A percentile compares a stretch with the other conserved stretches of the same genome.
phyloP scores from a whole-genome alignment of 2,888 invertebrate species.

The Bombylius discolor region DNA sequence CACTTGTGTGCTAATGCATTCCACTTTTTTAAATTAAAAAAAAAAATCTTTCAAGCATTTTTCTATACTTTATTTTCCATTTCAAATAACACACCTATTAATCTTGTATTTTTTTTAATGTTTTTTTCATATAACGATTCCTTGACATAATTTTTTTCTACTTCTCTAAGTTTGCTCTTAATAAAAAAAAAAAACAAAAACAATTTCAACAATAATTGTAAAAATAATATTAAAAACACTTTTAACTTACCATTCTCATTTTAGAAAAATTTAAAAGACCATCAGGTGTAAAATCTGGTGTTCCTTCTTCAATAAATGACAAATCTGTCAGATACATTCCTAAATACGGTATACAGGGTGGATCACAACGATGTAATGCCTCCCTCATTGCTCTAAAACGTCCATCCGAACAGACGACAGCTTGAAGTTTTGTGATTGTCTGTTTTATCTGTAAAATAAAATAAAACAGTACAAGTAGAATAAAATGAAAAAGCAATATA shows the following conservation, averaged over 20 bases:
- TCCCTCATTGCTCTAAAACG: slow-evolving; percentile 76
- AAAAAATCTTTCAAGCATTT: too few relatives aligned
- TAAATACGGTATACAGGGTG: slow-evolving; percentile 73
- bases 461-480: not conserved
- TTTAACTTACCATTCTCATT: slow-evolving; percentile 70
- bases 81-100: too few relatives aligned
- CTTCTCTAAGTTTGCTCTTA: too few relatives aligned
- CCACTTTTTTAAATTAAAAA: too few relatives aligned
- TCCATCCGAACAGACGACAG: slow-evolving; percentile 77
- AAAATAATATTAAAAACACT: not conserved
- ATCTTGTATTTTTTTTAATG: too few relatives aligned
- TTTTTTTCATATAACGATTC: too few relatives aligned
- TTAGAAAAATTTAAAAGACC: slow-evolving; percentile 84
- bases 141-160: too few relatives aligned
- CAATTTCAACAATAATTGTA: not conserved
- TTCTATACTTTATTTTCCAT: too few relatives aligned
- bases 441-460: slow-evolving; percentile 57
- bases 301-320: slow-evolving; percentile 87
- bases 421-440: slow-evolving; percentile 75
- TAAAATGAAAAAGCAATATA: too few relatives aligned
- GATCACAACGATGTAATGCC: slow-evolving; percentile 78
- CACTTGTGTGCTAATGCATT: too few relatives aligned
- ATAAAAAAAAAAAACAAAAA: too few relatives aligned
- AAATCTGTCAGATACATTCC: slow-evolving; percentile 84
- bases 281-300: slow-evolving; percentile 79